Base-by-base conservation (phyloP, 1,140 invertebrate species). In the Chymomyza costata region DNA sequence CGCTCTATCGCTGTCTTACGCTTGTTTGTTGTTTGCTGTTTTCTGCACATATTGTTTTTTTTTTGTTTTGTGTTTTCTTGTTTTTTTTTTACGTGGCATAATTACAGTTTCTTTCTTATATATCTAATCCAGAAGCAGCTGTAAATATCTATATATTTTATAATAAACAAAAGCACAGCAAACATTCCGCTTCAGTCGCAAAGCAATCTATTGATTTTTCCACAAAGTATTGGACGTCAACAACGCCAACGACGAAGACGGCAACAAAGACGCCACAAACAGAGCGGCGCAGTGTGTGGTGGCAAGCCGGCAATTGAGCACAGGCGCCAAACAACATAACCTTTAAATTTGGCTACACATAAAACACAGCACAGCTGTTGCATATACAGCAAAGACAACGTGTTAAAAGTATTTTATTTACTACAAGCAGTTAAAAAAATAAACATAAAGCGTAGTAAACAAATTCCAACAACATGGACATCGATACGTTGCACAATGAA, bases 401-500 rank as follows among this genome's bases (percentile, higher is more conserved):
- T 13, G 46, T 14, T 11, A 58, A 48, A 6, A 19, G 6, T n/a
- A n/a, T n/a, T n/a, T n/a, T n/a, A n/a, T n/a, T n/a, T n/a, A n/a
- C n/a, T n/a, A n/a, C n/a, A n/a, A 6, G 21, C 16, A 48, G 39
- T 32, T 57, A 21, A 25, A 35, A 41, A 5, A 35, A 49, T 1
- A 48, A 13, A 19, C 15, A 41, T 14, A 46, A 31, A 34, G 3
- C 3, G 3, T 34, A 6, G 5, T n/a, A n/a, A n/a, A n/a, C n/a
- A 49, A 49, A 38, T 8, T n/a, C 31, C n/a, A n/a, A 21, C 35
- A 55, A 35, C 16, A 84, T 81, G 80, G 74, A 69, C 41, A 82
- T 83, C 41, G 73, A 84, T 32, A 56, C 78, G 25, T 57, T 84
- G 40, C 51, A 32, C 32, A 90, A 90, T 71, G 91, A 92, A 35